These are phyloP conservation scores for Metellina segmentata DNA, from an alignment of 2,888 invertebrate genomes.

Conservation along the genomic window DNA sequence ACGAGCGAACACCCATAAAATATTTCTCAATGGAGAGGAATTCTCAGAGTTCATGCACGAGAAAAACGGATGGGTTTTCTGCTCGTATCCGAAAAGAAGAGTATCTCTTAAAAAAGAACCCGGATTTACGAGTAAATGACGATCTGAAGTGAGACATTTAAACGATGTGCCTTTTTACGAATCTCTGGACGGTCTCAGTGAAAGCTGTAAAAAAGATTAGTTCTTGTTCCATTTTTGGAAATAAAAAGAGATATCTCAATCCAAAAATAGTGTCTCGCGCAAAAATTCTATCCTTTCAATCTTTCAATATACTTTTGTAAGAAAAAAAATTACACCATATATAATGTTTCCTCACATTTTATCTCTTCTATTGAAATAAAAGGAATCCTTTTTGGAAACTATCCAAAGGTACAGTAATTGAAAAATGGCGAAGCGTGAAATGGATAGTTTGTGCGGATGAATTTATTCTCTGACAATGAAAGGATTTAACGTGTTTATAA, in stretches of 20 bases:
- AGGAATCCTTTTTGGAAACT: conserved; percentile 12
- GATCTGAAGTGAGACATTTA: background rate
- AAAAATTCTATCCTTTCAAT: conserved; percentile 7
- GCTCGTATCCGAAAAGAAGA: background rate
- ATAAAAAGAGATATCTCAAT: background rate
- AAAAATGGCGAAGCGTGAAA: conserved; percentile 12
- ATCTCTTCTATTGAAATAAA: background rate
- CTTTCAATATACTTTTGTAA: background rate
- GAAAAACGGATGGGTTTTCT: background rate
- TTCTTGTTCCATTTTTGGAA: background rate
- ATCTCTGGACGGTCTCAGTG: background rate
- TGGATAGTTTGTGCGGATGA: conserved; percentile 9
- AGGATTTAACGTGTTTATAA: conserved; percentile 1
- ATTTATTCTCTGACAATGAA: conserved; percentile 23
- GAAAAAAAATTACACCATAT: conserved; percentile 16
- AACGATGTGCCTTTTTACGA: background rate
- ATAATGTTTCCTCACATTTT: conserved; percentile 30
- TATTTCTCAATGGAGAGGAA: background rate
- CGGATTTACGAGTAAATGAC: conserved; percentile 9
- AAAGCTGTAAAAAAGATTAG: conserved; percentile 10
- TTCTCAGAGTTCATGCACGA: background rate
- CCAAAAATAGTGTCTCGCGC: conserved; percentile 7
- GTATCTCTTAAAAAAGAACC: background rate
- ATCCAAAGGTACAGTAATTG: conserved; percentile 27
- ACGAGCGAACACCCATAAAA: background rate